phyloP scores from a whole-genome alignment of 2,113 vertebrate species.

The Chaetorhynchus papuensis region DNA sequence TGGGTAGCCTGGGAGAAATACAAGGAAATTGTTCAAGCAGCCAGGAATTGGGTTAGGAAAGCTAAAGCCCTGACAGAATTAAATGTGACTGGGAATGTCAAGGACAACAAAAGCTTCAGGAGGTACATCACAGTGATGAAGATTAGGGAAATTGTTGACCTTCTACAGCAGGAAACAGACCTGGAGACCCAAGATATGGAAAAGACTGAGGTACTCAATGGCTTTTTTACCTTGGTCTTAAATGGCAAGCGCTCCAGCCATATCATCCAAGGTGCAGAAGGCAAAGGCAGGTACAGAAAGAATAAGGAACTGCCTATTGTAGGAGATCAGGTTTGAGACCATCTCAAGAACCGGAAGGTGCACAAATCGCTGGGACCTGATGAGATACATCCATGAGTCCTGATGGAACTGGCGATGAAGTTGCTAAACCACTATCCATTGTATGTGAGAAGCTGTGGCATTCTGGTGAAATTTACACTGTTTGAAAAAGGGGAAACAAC shows the following conservation, averaged over 20 bases:
- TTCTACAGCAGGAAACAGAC: neutral
- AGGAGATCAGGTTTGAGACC: neutral
- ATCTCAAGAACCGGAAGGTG: neutral
- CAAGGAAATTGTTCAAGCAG: neutral
- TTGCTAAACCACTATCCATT: neutral
- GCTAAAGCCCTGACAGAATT: neutral
- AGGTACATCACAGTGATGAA: neutral
- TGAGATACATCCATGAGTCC: neutral
- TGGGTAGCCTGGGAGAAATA: neutral
- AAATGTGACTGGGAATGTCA: neutral
- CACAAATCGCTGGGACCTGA: neutral
- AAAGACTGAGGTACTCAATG: neutral
- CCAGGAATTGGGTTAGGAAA: neutral
- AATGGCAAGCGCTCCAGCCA: neutral
- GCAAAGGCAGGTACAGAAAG: neutral
- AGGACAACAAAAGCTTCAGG: neutral
- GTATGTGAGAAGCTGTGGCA: neutral
- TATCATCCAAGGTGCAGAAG: neutral
- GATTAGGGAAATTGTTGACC: neutral
- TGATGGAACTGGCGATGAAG: neutral
- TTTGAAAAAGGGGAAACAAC: neutral
- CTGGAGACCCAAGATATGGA: neutral
- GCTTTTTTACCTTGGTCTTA: neutral
- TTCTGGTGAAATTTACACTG: neutral
- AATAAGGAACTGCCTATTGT: neutral